Conservation (phyloP, 2,888 invertebrate genomes). For the Acanthosoma haemorrhoidale region DNA sequence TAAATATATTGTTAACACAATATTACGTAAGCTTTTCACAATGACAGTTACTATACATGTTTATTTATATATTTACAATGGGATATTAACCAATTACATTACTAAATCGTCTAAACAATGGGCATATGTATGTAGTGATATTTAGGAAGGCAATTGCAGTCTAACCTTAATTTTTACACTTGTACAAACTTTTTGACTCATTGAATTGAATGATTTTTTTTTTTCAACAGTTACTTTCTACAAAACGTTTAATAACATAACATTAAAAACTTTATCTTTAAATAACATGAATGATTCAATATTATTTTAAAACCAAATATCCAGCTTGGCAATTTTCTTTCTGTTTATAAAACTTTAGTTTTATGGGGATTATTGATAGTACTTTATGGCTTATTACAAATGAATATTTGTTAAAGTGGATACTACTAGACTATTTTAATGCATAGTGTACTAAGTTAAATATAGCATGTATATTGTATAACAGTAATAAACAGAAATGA, state of each 20-base stretch:
- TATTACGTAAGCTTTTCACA: conserved; percentile 36
- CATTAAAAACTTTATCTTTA: neutral
- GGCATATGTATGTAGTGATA: conserved; percentile 27
- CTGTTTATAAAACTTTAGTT: neutral
- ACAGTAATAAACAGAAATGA: conserved; percentile 2
- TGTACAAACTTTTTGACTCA: conserved; percentile 9
- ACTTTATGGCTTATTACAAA: neutral
- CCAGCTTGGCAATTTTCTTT: too few species aligned
- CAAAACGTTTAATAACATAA: neutral
- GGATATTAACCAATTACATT: conserved; percentile 21
- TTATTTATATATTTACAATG: conserved; percentile 38
- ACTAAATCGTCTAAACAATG: conserved; percentile 21
- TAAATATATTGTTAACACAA: conserved; percentile 31
- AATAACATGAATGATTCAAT: neutral
- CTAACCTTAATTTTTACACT: conserved; percentile 27
- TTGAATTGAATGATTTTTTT: neutral
- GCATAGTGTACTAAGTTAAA: neutral
- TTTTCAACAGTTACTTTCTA: neutral
- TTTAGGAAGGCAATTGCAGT: conserved; percentile 31
- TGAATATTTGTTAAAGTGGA: conserved; percentile 1
- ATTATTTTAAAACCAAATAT: neutral
- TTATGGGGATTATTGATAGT: neutral
- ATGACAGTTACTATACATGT: conserved; percentile 36
- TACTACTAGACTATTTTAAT: conserved; percentile 10
- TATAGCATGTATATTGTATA: conserved; percentile 2